These are phyloP conservation scores for Leptopterna dolabrata DNA, from an alignment of 2,888 invertebrate species.

Conservation along the genomic window DNA sequence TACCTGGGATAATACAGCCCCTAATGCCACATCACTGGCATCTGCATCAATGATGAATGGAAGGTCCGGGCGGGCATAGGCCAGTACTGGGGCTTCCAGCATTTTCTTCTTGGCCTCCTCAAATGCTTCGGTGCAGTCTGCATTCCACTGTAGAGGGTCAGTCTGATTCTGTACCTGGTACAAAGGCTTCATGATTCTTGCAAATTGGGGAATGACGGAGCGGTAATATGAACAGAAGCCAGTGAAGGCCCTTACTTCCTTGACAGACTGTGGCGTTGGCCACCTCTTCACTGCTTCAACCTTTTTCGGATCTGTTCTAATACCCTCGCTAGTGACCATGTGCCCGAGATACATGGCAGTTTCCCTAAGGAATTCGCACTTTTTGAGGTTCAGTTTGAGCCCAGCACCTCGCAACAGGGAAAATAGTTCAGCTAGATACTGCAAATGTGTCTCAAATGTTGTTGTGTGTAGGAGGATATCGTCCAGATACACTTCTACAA, in stretches of 20 bases:
- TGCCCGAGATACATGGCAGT: neutral
- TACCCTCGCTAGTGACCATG: neutral
- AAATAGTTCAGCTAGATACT: neutral
- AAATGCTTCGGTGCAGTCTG: neutral
- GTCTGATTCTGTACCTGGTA: neutral
- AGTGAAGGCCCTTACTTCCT: neutral
- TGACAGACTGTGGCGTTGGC: neutral
- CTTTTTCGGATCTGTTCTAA: neutral
- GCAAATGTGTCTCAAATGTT: neutral
- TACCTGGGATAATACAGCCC: neutral
- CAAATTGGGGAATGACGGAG: neutral
- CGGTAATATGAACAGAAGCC: neutral
- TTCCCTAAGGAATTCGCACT: neutral
- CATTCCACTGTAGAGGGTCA: neutral
- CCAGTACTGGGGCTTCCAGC: no score
- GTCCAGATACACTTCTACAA: conserved; percentile 16
- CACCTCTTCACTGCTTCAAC: neutral
- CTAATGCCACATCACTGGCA: neutral
- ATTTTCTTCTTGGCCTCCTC: no score
- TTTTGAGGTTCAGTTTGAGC: neutral
- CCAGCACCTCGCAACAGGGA: neutral
- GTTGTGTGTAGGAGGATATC: neutral
- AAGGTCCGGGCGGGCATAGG: no score
- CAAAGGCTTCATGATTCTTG: conserved; percentile 21
- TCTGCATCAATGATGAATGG: neutral